Evolutionary conservation across 1,140 invertebrate species (phyloP), one percentile per base, ranked within the genome.

Genomic region (Heterodera carotae): DNA sequence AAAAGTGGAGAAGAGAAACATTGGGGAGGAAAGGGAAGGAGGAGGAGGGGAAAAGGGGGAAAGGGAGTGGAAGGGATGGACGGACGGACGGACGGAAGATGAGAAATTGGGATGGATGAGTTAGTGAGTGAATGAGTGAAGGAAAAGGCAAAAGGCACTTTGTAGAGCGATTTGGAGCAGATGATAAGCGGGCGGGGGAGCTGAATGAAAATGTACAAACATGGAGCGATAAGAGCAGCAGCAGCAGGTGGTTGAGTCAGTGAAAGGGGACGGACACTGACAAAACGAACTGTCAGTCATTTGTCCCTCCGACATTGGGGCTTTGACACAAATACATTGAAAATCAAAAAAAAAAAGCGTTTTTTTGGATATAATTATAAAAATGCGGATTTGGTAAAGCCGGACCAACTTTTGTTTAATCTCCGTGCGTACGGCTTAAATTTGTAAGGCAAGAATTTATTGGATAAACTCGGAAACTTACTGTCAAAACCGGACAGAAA

Each of bases 91-190:
- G n/a, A n/a, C n/a, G n/a, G n/a, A n/a, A n/a, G n/a, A n/a, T n/a
- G 39, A 43, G 6, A 12, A 43, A 43, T 8, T 43, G 6, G 48
- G 48, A 56, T 25, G 62, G 25, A 66, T n/a, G n/a, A n/a, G n/a
- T n/a, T n/a, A 66, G 22, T 66, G 62, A 18, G 62, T 34, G 62
- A 66, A 18, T 12, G 62, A 31, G 22, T 6, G 62, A 12, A 22
- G 62, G 29, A n/a, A n/a, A n/a, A 31, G 60, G 25, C 33, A 31
- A 29, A 27, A 66, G 29, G 29, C n/a, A 12, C 62, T 29, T 66
- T 66, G 29, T 27, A 22, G 25, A 66, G 62, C 62, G 62, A 66
- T 66, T n/a, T 29, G 62, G 27, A n/a, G 62, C 25, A 66, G 29
- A 56, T 66, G 62, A 66, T 66, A 66, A 66, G 62, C 8, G 25